These are phyloP conservation scores for Nibea coibor DNA, from an alignment of 2,113 vertebrate genomes.

Conservation along the genomic window DNA sequence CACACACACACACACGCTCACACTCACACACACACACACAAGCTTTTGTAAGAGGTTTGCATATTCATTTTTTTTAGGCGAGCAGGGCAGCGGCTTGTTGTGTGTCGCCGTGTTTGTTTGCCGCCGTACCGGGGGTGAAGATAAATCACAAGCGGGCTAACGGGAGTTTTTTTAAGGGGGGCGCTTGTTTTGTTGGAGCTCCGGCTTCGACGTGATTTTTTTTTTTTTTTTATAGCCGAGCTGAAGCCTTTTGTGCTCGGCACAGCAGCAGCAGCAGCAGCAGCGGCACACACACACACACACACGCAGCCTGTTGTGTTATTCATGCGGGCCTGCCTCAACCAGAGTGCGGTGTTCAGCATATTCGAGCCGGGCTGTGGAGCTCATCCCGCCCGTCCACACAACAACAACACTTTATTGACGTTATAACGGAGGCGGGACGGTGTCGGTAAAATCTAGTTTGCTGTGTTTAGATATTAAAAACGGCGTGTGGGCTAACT, in stretches of 20 bases:
- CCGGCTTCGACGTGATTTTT: constrained; percentile 42
- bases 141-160: not conserved
- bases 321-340: constrained; percentile 83
- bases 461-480: not conserved
- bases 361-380: constrained; percentile 57
- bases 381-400: constrained; percentile 16
- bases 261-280: constrained; percentile 65
- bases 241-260: constrained; percentile 78
- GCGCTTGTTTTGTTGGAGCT: not conserved
- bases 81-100: constrained; percentile 48
- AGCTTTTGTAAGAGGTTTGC: constrained; percentile 80
- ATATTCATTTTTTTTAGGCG: constrained; percentile 83
- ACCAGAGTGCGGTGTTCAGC: constrained; percentile 80
- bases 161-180: no score
- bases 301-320: constrained; percentile 81
- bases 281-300: not conserved
- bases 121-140: not conserved
- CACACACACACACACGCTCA: constrained; percentile 62
- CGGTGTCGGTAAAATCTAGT: not conserved
- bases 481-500: no score
- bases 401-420: not conserved
- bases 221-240: constrained; percentile 62
- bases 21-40: constrained; percentile 65
- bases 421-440: no score
- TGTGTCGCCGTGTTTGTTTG: constrained; percentile 38